A percentile compares a stretch with the other conserved stretches of the same genome.
Evolutionary conservation across 2,797 vertebrate species (phyloP).

Genomic region (Alfaro cultratus): DNA sequence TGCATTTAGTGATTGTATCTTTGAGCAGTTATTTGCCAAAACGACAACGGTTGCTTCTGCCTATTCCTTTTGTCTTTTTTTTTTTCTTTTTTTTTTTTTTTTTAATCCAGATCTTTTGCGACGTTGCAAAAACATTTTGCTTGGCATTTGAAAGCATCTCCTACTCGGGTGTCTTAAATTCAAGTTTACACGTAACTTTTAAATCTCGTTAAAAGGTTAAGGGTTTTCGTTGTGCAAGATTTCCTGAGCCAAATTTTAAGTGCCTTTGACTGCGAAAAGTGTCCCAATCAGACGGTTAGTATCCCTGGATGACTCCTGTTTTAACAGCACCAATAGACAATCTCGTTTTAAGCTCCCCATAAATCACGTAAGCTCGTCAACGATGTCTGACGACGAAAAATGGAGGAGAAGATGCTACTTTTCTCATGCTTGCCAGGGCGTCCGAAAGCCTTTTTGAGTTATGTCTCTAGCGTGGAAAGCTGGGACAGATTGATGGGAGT

Average conservation of each 20-base stretch:
- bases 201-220: constrained; percentile 26
- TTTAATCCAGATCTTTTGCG: constrained; percentile 25
- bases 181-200: constrained; percentile 57
- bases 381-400: constrained; percentile 38
- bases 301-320: constrained; percentile 68
- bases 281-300: constrained; percentile 49
- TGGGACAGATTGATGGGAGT: constrained; percentile 39
- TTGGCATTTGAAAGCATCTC: constrained; percentile 37
- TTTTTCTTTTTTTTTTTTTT: not conserved
- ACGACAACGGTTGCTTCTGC: constrained; percentile 37
- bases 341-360: constrained; percentile 74
- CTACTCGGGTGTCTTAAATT: constrained; percentile 53
- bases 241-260: constrained; percentile 70
- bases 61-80: constrained; percentile 37
- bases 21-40: constrained; percentile 60
- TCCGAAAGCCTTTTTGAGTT: constrained; percentile 26
- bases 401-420: constrained; percentile 44
- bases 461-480: constrained; percentile 35
- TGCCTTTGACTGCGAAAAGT: constrained; percentile 75
- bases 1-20: constrained; percentile 57
- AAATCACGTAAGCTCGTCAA: constrained; percentile 51
- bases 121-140: constrained; percentile 48
- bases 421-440: constrained; percentile 15
- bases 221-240: constrained; percentile 40
- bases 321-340: constrained; percentile 66